A percentile compares a stretch with the other conserved stretches of the same genome.
phyloP scores from a whole-genome alignment of 2,888 invertebrate genomes.

The Apodemia hepburni region DNA sequence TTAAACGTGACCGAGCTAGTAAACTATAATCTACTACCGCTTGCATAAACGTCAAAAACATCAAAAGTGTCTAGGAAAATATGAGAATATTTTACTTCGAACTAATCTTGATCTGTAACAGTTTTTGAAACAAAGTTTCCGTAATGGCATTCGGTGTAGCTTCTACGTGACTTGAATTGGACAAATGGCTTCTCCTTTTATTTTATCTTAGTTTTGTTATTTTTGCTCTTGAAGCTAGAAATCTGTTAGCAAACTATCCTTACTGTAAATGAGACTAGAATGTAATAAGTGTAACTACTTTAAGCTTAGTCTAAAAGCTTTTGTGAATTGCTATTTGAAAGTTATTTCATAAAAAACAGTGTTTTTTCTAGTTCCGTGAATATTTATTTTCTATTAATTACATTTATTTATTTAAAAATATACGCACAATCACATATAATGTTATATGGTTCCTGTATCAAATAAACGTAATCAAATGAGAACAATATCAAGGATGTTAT shows the following conservation, averaged over 20 bases:
- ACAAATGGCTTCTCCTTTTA: conserved; percentile 1
- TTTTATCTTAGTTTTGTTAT: conserved; percentile 6
- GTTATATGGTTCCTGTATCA: too few relatives aligned
- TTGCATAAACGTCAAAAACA: background rate
- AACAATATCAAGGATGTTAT: too few relatives aligned
- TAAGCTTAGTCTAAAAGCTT: conserved; percentile 5
- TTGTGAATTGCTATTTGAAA: background rate
- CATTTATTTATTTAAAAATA: too few relatives aligned
- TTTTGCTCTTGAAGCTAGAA: background rate
- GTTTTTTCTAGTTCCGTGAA: too few relatives aligned
- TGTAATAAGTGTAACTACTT: background rate
- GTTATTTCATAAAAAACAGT: background rate
- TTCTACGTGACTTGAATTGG: conserved; percentile 11
- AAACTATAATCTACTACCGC: background rate
- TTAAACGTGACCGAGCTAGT: too few relatives aligned
- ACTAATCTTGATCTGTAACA: conserved; percentile 11
- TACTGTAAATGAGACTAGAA: conserved; percentile 1
- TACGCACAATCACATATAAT: too few relatives aligned
- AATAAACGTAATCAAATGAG: too few relatives aligned
- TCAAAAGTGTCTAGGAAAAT: conserved; percentile 6
- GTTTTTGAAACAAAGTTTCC: conserved; percentile 13
- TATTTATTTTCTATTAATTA: too few relatives aligned
- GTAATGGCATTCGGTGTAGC: conserved; percentile 12
- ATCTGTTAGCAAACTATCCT: conserved; percentile 9
- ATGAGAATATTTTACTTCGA: background rate